Base-by-base conservation (phyloP, 1,140 invertebrate genomes). In the Bradysia coprophila region DNA sequence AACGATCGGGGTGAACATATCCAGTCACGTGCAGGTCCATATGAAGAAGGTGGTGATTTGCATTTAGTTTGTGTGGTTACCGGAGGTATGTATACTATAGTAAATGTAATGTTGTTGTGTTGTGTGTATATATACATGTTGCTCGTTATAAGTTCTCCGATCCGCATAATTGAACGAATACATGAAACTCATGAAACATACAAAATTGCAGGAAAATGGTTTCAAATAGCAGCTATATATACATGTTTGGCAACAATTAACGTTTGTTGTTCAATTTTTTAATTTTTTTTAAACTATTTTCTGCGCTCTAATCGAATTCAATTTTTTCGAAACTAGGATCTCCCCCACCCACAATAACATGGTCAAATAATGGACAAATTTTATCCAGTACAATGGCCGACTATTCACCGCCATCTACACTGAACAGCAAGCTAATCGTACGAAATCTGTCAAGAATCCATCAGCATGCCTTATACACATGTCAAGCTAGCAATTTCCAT, bases 401-500 rank as follows among this genome's bases (percentile, higher is more conserved):
- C 49, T 22, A 15, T 39, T 54, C 56, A 38, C 56, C 54, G 51
- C 65, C 49, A 44, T 60, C 46, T 44, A 51, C 52, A 46, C 54
- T 58, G 46, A 60, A 56, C 45, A 60, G 54, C 54, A 60, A 56
- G 43, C 57, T 81, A 46, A 51, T 68, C 19, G 68, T 81, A 11
- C 54, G 53, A 21, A 59, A 64, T 44, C 63, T 82, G 41, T 59
- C 67, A 47, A 64, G 86, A 50, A 69, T 74, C 4, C 78, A 88
- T 64, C 74, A 86, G 40, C 76, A 86, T 56, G 74, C 81, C 21
- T 68, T 78, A 21, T 84, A 84, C 57, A 83, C 79, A 23, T 90
- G 86, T 57, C 76, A 82, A 53, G 84, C 83, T 21, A 76, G 78
- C 50, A 90, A 89, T 62, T 88, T 69, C 78, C 42, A 68, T 68